Conservation (phyloP, 2,797 vertebrate genomes). For the Numenius phaeopus region DNA sequence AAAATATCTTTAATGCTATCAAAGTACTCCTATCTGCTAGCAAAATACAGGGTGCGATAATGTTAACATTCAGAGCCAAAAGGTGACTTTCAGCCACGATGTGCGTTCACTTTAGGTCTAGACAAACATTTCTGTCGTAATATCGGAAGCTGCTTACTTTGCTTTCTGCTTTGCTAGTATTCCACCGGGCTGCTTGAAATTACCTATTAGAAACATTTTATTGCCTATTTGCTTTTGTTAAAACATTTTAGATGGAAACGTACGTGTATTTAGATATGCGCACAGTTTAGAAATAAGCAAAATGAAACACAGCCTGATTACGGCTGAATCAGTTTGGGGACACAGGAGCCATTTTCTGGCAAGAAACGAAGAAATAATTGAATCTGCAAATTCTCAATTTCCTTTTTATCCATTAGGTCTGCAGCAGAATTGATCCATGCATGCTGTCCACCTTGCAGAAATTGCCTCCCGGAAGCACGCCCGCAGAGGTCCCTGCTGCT, state of each 20-base stretch:
- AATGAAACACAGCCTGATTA: not conserved
- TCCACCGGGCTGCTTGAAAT: not conserved
- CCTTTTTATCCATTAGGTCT: not conserved
- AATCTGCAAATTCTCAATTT: not conserved
- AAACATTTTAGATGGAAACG: not conserved
- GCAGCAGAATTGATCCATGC: not conserved
- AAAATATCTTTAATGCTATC: not conserved
- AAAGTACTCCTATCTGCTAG: not conserved
- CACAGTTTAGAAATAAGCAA: not conserved
- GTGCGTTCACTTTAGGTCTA: not conserved
- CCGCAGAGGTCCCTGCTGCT: accelerated
- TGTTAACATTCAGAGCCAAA: not conserved
- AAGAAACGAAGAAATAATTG: not conserved
- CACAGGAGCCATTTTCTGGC: not conserved
- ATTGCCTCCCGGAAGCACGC: accelerated
- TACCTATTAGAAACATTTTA: not conserved
- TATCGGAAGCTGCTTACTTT: not conserved
- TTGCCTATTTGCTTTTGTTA: not conserved
- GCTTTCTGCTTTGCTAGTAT: not conserved
- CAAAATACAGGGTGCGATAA: not conserved
- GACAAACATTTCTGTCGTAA: not conserved
- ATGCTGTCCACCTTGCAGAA: not conserved
- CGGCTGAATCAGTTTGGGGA: not conserved
- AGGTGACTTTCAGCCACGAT: not conserved
- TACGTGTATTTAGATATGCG: not conserved